phyloP scores from a whole-genome alignment of 1,140 invertebrate species.

The Hylaeus volcanicus region DNA sequence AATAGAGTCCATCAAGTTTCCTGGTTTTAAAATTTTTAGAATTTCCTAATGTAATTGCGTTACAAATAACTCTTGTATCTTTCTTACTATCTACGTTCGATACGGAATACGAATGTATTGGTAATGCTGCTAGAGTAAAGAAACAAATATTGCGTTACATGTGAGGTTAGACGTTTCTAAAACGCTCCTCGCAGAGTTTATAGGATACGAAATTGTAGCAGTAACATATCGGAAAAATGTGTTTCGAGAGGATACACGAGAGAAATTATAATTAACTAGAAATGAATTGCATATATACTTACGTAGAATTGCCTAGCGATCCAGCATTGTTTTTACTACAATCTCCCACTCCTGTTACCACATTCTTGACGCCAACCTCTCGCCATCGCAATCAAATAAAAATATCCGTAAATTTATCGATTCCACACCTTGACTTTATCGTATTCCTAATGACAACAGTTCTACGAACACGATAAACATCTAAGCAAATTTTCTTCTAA shows the following conservation, averaged over 20 bases:
- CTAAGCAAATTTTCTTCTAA: conserved; percentile 34
- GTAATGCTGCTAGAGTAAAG: not conserved
- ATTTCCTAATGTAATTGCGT: not conserved
- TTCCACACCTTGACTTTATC: conserved; percentile 26
- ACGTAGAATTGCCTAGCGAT: conserved; percentile 48
- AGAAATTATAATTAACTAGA: not conserved
- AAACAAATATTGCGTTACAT: conserved; percentile 27
- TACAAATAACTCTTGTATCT: not conserved
- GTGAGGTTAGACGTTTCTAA: conserved; percentile 36
- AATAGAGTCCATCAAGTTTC: conserved; percentile 10
- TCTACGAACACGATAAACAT: conserved; percentile 43
- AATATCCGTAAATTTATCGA: conserved; percentile 38
- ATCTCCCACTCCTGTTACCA: conserved; percentile 54
- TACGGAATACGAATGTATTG: not conserved
- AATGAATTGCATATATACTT: conserved; percentile 42
- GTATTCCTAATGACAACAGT: conserved; percentile 31
- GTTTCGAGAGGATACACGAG: not conserved
- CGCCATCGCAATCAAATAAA: conserved; percentile 51
- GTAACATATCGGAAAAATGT: not conserved
- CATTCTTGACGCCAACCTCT: conserved; percentile 62
- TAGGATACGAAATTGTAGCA: not conserved
- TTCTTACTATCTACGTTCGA: not conserved
- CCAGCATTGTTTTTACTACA: conserved; percentile 61
- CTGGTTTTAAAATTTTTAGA: not conserved
- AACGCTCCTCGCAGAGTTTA: not conserved